Base-by-base conservation (phyloP, 2,797 vertebrate species). In the Chelonia mydas region DNA sequence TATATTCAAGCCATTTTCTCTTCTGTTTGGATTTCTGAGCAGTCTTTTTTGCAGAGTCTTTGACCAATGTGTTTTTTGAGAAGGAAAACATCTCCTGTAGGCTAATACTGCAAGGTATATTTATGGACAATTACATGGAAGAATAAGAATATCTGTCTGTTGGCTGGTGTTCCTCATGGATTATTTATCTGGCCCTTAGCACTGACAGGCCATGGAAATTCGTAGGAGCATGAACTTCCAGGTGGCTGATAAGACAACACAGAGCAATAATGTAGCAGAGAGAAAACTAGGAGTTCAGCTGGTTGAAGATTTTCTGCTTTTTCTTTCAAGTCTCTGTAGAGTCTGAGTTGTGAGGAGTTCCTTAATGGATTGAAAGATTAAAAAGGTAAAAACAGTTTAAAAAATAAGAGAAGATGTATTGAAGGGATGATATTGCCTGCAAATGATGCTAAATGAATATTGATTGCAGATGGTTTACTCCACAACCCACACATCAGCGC, bases 341-440 rank as follows among this genome's bases (percentile, higher is more conserved):
- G 11, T 79, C 72, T 31, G 0, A 28, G 45, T 0, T 83, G 72
- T 59, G 0, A 49, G 72, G 0, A 87, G 72, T 54, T 85, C 19
- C 37, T 31, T 76, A 88, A 74, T 12, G 28, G 17, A 49, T 3
- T 1, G 37, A 28, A 90, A 72, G 23, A 83, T 88, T 47, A 53
- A 37, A 47, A 1, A 6, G 1, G 0, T 17, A 53, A 2, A n/a
- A 84, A 12, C 3, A 53, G 33, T 25, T 53, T 61, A 51, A 76
- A 68, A 92, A 95, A 55, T 1, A 49, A 15, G 21, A 65, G 12
- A 84, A 74, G 83, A 86, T 11, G 37, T 11, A 50, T 37, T 72
- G 17, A 47, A 51, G 74, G n/a, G 50, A 55, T 37, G 61, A 4
- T 1, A 54, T 82, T 87, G 91, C 21, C 50, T 51, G 37, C 57